Percentiles rank a stretch among this genome's conserved stretches.
Conservation (phyloP, 2,797 vertebrate genomes). For the Hapalemur alaotrensis region DNA sequence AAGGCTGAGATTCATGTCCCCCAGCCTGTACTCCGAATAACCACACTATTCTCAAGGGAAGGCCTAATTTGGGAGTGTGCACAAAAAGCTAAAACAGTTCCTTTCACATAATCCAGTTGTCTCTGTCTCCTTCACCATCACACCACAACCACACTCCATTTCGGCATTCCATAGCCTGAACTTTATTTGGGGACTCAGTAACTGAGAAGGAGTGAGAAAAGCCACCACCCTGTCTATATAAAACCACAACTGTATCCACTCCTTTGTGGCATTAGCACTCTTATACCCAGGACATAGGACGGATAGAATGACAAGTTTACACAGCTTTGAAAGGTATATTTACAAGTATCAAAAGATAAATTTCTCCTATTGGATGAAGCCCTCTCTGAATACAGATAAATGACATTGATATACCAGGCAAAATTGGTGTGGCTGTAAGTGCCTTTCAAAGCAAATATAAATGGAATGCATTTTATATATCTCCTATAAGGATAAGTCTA, state of each 20-base stretch:
- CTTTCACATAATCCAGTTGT: neutral
- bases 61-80: neutral
- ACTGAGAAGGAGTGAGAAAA: neutral
- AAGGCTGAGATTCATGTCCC: neutral
- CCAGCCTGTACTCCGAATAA: neutral
- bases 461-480: neutral
- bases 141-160: neutral
- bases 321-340: neutral
- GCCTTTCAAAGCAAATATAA: conserved; percentile 37
- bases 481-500: neutral
- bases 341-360: neutral
- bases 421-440: neutral
- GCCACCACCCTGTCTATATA: neutral
- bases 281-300: neutral
- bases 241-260: neutral
- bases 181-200: neutral
- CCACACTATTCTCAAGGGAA: neutral
- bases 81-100: neutral
- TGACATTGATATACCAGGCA: neutral
- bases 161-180: neutral
- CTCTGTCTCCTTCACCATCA: neutral
- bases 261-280: neutral
- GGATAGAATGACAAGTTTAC: neutral
- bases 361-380: neutral
- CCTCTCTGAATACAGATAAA: conserved; percentile 14